Percentiles rank a stretch among this genome's conserved stretches.
Conservation (phyloP, 2,113 vertebrate genomes). For the Cyanistes caeruleus region DNA sequence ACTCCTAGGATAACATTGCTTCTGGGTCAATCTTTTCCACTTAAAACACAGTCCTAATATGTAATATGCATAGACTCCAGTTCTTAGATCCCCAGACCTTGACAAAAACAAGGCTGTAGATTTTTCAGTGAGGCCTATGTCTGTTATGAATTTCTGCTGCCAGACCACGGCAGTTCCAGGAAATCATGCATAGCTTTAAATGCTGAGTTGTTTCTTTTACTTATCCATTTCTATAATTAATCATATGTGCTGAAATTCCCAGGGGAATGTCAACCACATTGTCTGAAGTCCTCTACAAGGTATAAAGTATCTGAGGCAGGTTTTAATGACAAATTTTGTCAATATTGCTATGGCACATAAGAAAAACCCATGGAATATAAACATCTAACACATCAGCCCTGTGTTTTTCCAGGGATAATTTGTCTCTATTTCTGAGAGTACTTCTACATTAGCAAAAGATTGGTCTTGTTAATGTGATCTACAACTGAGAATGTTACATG, state of each 20-base stretch:
- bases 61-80: background rate
- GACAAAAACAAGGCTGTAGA: background rate
- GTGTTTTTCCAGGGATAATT: background rate
- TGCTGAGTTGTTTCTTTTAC: background rate
- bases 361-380: background rate
- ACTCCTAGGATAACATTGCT: rapidly evolving
- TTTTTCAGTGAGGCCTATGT: background rate
- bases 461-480: background rate
- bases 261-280: background rate
- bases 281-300: background rate
- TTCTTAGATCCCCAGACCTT: background rate
- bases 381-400: background rate
- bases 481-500: background rate
- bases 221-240: background rate
- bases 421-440: background rate
- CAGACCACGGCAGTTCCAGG: background rate
- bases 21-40: background rate
- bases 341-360: background rate
- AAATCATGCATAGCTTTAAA: background rate
- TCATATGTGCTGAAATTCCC: background rate
- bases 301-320: background rate
- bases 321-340: background rate
- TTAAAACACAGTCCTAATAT: background rate
- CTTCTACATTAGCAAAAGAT: background rate
- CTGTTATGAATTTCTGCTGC: background rate